Evolutionary conservation across 2,113 vertebrate genomes (phyloP), one percentile per base, ranked within the genome.

Genomic region (Erythrolamprus reginae): DNA sequence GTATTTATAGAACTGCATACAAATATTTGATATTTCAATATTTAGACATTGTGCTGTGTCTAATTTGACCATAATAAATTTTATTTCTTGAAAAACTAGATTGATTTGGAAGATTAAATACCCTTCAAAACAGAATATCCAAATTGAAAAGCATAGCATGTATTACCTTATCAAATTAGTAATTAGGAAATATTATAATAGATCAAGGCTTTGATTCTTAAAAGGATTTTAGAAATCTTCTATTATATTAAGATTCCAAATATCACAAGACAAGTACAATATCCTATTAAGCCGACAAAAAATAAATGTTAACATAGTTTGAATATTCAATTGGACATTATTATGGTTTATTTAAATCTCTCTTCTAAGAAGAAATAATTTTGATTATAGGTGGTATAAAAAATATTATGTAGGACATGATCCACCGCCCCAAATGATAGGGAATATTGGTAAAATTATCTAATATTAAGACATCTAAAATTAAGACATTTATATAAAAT

Each of bases 91-190:
- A 2, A 48, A 53, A 77, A 77, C 70, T 3, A 4, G 91, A 53
- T 38, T 10, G 91, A 52, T 28, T 8, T n/a, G 48, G 33, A 61
- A 48, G 82, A 89, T 1, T 26, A 19, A 51, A 82, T 21, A 84
- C 87, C 8, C 0, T 0, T 42, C 0, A 0, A 0, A 1, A 0
- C 15, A 90, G 10, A n/a, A 28, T 0, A 84, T 45, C 0, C 0
- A 42, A 5, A 65, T 83, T 85, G 0, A 5, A 88, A 28, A 70
- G 82, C 24, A 70, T n/a, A 53, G 24, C 23, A 86, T 53, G 6
- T 55, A 89, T 61, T 88, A 17, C 55, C 85, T 92, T 77, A 38
- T 89, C 42, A 15, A 3, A 38, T 92, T 45, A 24, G 24, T 56
- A 86, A 92, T 91, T 51, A 77, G 55, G 45, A 47, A 26, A 50